Evolutionary conservation across 2,888 invertebrate genomes (phyloP), one percentile per base, ranked within the genome.

Genomic region (Thera britannica): DNA sequence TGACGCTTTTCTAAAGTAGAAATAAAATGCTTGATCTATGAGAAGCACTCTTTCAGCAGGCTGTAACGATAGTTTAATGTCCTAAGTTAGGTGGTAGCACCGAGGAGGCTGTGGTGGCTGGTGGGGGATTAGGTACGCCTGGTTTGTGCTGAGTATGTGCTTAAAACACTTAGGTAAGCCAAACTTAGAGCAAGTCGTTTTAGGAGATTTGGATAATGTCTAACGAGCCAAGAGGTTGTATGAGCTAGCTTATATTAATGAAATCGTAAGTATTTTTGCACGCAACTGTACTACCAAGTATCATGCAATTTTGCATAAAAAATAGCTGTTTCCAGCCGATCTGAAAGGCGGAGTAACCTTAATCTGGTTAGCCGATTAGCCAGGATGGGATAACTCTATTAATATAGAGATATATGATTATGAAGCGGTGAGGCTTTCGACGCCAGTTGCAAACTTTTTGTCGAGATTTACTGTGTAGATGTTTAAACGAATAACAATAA

Each of bases 31-130:
- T 9, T 46, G 44, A 46, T 12, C 12, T 5, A 23, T 49, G 49
- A 56, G 36, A 36, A 11, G 34, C 52, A 23, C 23, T 51, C 12
- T 23, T 23, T 5, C 49, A 12, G 8, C 9, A 52, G 6, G 48
- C 36, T 46, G 8, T 62, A 70, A 70, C 66, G 70, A 67, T 38
- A 65, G 46, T 65, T 65, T 67, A 62, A 70, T 67, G 70, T 46
- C 52, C 63, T 58, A 70, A 67, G 41, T 70, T 67, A 54, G 36
- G 41, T 23, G 23, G 23, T 23, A 23, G 23, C 23, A 56, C 12
- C 23, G 41, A 61, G 56, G 6, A 58, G 44, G 46, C 35, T 46
- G 59, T 48, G 60, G 44, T 44, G 7, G 7, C 44, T 7, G 44
- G 44, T 8, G 51, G 34, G 65, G 38, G 65, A 56, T 65, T 56